Base-by-base conservation (phyloP, 2,113 vertebrate genomes). In the Trichomycterus rosablanca region DNA sequence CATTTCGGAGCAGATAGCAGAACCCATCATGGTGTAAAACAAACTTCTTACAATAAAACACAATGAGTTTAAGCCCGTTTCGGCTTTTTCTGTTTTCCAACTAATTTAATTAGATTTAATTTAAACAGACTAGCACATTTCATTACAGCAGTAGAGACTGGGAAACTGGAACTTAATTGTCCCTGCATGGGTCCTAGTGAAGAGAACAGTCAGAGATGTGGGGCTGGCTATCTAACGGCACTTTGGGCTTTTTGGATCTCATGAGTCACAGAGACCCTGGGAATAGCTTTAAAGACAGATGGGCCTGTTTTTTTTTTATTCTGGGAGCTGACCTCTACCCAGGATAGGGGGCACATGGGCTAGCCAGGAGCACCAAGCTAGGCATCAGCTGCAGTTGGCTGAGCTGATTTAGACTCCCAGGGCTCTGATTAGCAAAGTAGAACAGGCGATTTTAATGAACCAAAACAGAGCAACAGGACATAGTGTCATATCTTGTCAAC, bases 81-180 rank as follows among this genome's bases (percentile, higher is more conserved):
- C 34, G 12, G 37, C 48, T 51, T 66, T 55, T 51, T 44, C 49
- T 51, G 56, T 42, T 50, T 44, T 39, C 42, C 18, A 42, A 20
- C 20, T 66, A 62, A 71, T 62, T 60, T 34, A 56, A 49, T 57
- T 51, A 66, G 48, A 35, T 3, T 46, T 51, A 66, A 54, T 34
- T 3, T 46, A 24, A 46, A 50, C 24, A 30, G 20, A 52, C 42
- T 50, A 22, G 52, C 54, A 11, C 7, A 16, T 70, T 51, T 64
- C 45, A 46, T 28, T 59, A 22, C 23, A 43, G 23, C 43, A 55
- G 53, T 32, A 16, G 4, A 46, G 23, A 19, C 20, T 43, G 6
- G 37, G 15, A 19, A 60, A 39, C 40, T 28, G 8, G 35, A 39
- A 44, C 28, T 20, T 63, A 63, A 63, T 53, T 63, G 49, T 24